Evolutionary conservation across 2,888 invertebrate genomes (phyloP).

Genomic region (Pterobdella sp.): DNA sequence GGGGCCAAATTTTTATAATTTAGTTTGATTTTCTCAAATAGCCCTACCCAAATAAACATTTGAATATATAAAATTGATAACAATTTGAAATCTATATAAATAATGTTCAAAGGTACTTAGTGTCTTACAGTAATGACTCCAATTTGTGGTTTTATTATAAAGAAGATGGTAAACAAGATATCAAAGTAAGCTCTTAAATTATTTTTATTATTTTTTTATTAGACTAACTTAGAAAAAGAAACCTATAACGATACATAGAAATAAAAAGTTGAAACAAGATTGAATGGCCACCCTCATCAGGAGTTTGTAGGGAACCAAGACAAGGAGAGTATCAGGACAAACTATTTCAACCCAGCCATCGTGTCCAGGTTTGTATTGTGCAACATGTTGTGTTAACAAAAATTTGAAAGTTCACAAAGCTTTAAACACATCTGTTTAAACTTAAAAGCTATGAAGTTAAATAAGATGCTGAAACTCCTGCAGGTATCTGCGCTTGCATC

Average conservation of each 20-base stretch:
- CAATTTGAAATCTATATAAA: background rate
- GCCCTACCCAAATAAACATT: no score
- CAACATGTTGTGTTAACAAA: no score
- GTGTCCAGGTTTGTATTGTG: background rate
- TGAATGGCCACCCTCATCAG: background rate
- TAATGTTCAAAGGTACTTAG: slow-evolving; percentile 46
- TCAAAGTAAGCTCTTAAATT: slow-evolving; percentile 54
- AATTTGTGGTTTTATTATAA: slow-evolving; percentile 54
- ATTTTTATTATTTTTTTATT: background rate
- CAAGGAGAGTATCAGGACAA: background rate
- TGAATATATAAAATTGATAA: background rate
- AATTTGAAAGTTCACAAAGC: background rate
- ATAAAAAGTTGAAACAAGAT: no score
- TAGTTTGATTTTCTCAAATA: no score
- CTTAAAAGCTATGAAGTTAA: no score
- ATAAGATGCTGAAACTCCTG: slow-evolving; percentile 55
- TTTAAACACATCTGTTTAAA: no score
- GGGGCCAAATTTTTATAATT: no score
- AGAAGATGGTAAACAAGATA: slow-evolving; percentile 53
- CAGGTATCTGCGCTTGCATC: slow-evolving; percentile 54
- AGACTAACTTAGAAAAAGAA: background rate
- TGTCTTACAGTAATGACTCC: slow-evolving; percentile 56
- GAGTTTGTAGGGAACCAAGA: background rate
- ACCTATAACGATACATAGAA: no score
- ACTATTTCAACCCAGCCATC: background rate